Evolutionary conservation across 2,888 invertebrate species (phyloP).

Genomic region (Heteropelma amictum): DNA sequence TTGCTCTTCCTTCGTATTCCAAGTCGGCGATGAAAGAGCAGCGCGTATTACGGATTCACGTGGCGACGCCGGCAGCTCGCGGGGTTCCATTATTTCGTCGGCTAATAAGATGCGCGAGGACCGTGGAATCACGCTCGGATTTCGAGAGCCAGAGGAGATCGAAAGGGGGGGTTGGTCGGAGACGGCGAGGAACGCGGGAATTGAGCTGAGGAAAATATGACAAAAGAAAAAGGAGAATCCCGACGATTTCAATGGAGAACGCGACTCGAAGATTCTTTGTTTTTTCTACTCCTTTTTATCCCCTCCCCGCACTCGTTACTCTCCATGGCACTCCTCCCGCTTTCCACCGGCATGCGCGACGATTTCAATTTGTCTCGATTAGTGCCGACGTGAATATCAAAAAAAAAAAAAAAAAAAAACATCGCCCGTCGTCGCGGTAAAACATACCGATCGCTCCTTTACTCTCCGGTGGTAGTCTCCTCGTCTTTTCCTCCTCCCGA

Average conservation of each 20-base stretch:
- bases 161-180: background rate
- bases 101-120: slow-evolving; percentile 65
- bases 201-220: slow-evolving; percentile 1
- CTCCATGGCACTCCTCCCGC: slow-evolving; percentile 1
- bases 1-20: slow-evolving; percentile 30
- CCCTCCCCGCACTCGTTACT: background rate
- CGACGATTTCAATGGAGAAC: slow-evolving; percentile 55
- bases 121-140: slow-evolving; percentile 63
- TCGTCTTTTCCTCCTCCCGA: background rate
- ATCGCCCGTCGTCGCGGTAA: slow-evolving; percentile 23
- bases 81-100: slow-evolving; percentile 59
- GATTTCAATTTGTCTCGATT: slow-evolving; percentile 76
- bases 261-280: slow-evolving; percentile 42
- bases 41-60: slow-evolving; percentile 76
- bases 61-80: slow-evolving; percentile 67
- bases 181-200: background rate
- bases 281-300: background rate
- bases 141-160: slow-evolving; percentile 24
- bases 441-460: slow-evolving; percentile 29
- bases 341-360: slow-evolving; percentile 56
- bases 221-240: slow-evolving; percentile 37
- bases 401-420: slow-evolving; percentile 45
- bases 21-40: slow-evolving; percentile 59
- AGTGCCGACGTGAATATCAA: slow-evolving; percentile 73
- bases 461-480: slow-evolving; percentile 16